Evolutionary conservation across 2,888 invertebrate genomes (phyloP), one percentile per base, ranked within the genome.

Genomic region (Agonum fuliginosum): DNA sequence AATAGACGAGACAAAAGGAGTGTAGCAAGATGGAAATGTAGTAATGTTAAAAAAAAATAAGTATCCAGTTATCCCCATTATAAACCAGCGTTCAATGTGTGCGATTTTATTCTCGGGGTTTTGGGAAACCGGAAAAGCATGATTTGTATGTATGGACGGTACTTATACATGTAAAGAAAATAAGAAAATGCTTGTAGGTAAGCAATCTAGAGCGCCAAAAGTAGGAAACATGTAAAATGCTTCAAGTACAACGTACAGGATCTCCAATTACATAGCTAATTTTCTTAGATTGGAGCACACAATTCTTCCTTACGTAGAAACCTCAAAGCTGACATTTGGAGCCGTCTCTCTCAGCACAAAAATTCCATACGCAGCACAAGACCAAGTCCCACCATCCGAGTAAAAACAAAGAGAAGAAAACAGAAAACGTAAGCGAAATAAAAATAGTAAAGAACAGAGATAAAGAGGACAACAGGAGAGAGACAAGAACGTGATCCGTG

Each of bases 391-490:
- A 17, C 17, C 30, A 14, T 17, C 22, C 46, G 17, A 46, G 19
- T 46, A 46, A 46, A 48, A 62, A 62, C 58, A 27, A 62, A 62
- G 58, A 62, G 27, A 30, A n/a, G 58, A 30, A 62, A 62, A 62
- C 58, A 62, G 58, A 62, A 62, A 62, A 62, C 58, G 58, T 62
- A 62, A 62, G 58, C 58, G 58, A 62, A 62, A 62, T 62, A 62
- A 62, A 62, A 62, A 62, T 62, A 62, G 27, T 62, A 62, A 27
- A 27, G 58, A 62, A 62, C 30, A 62, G 58, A 62, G 58, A 62
- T 62, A 62, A 62, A 62, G 58, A 62, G 30, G 58, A 62, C 58
- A 62, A 54, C 54, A 62, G 14, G 14, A 17, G 30, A 17, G 17
- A 10, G 24, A 8, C 30, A 62, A 30, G 58, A 62, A n/a, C n/a